Percentiles rank a stretch among this genome's conserved stretches.
Conservation (phyloP, 2,888 invertebrate genomes). For the Folsomia candida region DNA sequence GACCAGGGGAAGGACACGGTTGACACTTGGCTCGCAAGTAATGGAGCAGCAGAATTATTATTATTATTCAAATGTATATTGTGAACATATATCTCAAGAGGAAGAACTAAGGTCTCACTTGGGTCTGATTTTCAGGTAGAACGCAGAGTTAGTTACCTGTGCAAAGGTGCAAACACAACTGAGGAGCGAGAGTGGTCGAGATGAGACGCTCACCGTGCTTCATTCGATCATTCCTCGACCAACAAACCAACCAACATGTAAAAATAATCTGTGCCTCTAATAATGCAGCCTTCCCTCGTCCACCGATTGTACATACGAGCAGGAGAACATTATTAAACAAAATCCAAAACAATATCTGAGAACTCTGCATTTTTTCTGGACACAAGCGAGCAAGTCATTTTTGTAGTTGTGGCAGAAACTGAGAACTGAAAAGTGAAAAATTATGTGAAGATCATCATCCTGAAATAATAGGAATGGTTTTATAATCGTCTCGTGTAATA, state of each 20-base stretch:
- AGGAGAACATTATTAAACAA: neutral
- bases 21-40: neutral
- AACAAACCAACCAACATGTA: neutral
- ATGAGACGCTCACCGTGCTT: neutral
- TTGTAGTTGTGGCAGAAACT: no score
- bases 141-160: neutral
- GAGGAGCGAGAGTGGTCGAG: neutral
- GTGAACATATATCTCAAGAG: neutral
- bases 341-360: no score
- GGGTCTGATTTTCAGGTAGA: neutral
- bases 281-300: no score
- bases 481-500: no score
- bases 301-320: neutral
- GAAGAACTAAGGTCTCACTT: neutral
- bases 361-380: no score
- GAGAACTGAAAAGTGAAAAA: no score
- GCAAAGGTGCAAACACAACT: slow-evolving; percentile 1
- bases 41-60: neutral
- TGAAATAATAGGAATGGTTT: no score
- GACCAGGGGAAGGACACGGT: neutral
- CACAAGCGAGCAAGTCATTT: no score
- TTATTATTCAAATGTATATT: neutral
- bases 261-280: neutral
- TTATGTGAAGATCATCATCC: no score
- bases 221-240: neutral